Evolutionary conservation across 2,797 vertebrate genomes (phyloP).

Genomic region (Clamator glandarius): DNA sequence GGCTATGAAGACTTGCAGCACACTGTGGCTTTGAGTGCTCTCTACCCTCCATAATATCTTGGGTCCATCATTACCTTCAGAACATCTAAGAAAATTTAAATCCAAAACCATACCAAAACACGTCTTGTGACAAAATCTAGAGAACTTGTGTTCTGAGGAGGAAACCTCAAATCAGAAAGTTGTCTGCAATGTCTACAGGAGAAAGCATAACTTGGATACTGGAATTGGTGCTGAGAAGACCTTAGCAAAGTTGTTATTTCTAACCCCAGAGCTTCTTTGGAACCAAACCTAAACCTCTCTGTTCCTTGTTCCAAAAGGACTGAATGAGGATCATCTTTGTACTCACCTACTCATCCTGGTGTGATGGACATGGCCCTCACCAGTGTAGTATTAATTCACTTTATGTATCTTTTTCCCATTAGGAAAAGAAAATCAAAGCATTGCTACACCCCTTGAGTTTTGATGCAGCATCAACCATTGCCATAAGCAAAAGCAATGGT

Average conservation of each 20-base stretch:
- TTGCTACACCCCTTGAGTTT: not conserved
- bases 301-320: not conserved
- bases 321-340: not conserved
- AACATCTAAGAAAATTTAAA: not conserved
- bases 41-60: not conserved
- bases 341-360: not conserved
- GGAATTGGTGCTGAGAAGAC: not conserved
- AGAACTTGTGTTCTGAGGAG: not conserved
- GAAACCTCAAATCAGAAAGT: not conserved
- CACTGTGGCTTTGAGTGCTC: not conserved
- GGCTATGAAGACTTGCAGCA: not conserved
- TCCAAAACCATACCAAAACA: not conserved
- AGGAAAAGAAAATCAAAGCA: not conserved
- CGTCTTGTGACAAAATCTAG: not conserved
- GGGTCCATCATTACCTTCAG: not conserved
- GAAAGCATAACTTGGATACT: not conserved
- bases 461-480: not conserved
- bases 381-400: not conserved
- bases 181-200: not conserved
- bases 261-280: not conserved
- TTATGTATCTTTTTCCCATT: not conserved
- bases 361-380: not conserved
- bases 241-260: not conserved
- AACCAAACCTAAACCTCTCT: not conserved
- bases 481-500: not conserved